phyloP scores from a whole-genome alignment of 1,140 invertebrate species.

The Caligus rogercresseyi region DNA sequence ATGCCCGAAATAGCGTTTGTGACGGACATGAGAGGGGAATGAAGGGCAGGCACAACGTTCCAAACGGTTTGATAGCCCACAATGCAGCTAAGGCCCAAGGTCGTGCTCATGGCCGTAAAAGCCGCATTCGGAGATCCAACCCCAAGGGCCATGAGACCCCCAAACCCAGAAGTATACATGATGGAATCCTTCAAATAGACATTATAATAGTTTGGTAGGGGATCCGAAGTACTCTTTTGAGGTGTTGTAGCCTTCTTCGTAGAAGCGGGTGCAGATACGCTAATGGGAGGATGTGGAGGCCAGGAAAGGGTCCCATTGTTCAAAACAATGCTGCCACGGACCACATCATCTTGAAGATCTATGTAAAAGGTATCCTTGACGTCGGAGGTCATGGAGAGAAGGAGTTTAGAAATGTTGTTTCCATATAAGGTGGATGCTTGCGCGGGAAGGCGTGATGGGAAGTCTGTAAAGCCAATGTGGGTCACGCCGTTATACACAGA shows the following conservation, averaged over 20 bases:
- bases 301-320: constrained; percentile 55
- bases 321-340: constrained; percentile 58
- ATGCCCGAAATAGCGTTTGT: constrained; percentile 83
- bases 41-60: constrained; percentile 72
- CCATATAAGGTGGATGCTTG: constrained; percentile 69
- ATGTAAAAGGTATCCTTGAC: constrained; percentile 57
- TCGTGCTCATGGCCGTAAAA: constrained; percentile 71
- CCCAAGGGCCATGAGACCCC: constrained; percentile 48
- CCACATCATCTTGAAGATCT: constrained; percentile 66
- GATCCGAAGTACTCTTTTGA: constrained; percentile 18
- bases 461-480: constrained; percentile 66
- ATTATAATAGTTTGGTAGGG: constrained; percentile 34
- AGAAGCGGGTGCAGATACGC: constrained; percentile 32
- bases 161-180: constrained; percentile 36
- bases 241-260: constrained; percentile 27
- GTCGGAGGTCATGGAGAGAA: constrained; percentile 47
- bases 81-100: constrained; percentile 59
- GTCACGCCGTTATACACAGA: constrained; percentile 54
- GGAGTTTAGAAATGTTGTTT: constrained; percentile 74
- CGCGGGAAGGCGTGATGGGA: constrained; percentile 63
- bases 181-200: constrained; percentile 43
- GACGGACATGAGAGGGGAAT: constrained; percentile 79
- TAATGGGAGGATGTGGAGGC: constrained; percentile 45
- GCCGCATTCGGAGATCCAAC: constrained; percentile 54
- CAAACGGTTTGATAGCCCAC: constrained; percentile 81